Base-by-base conservation (phyloP, 2,888 invertebrate genomes). In the Thecocarcelia acutangulata region DNA sequence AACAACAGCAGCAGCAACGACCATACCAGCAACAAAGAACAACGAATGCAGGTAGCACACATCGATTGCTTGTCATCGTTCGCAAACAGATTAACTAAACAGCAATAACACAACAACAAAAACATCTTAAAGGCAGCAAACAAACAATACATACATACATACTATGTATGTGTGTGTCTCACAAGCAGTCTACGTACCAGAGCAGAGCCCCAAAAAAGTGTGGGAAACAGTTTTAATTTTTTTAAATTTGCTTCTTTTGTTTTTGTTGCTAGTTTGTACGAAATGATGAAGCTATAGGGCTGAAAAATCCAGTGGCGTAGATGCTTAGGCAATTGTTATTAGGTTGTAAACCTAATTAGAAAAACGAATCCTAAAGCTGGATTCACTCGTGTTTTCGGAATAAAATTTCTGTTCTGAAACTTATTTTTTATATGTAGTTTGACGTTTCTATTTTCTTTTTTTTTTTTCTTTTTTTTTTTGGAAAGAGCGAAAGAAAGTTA, bases 161-260 rank as follows among this genome's bases (percentile, higher is more conserved):
- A n/a, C 9, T 13, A 11, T 11, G 52, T 52, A 40, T 76, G 13
- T 24, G 5, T 24, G 24, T 24, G 70, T 73, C 66, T 59, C 56
- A 75, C 61, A 78, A 46, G 33, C 54, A 42, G 40, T 58, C 19
- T 61, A 52, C 52, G 59, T 44, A 54, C 66, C 52, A 64, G 21
- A 80, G 70, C 80, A 83, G 79, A 83, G 82, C 83, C 81, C 84
- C 83, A 80, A 80, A 84, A 84, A 85, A 85, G 85, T 85, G 85
- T 85, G 85, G 85, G 85, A 85, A 85, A 84, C 85, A 85, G 85
- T 85, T 84, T 83, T 83, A 82, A 80, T 82, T 84, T 83, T 84
- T 84, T 83, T 48, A 70, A 78, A 44, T 64, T 70, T 64, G 69
- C 69, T 72, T 33, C 64, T 78, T 58, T 37, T 63, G 37, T 56